These are phyloP conservation scores for Cactoblastis cactorum DNA, from an alignment of 2,888 invertebrate genomes.

Conservation along the genomic window DNA sequence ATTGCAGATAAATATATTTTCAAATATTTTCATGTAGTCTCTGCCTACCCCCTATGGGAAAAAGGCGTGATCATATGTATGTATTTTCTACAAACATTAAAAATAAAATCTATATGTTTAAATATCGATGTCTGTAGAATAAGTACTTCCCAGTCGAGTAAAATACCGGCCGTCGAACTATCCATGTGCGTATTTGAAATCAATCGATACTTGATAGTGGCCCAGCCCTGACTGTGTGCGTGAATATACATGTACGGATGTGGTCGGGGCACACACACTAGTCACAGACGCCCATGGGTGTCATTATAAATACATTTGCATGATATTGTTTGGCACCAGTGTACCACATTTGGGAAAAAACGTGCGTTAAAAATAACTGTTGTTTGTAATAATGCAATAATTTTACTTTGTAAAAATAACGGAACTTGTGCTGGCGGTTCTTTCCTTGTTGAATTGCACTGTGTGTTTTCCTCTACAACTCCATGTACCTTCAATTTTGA, in stretches of 20 bases:
- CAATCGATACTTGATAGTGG: constrained; percentile 60
- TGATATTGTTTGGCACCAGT: constrained; percentile 22
- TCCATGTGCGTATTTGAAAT: constrained; percentile 48
- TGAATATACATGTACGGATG: constrained; percentile 52
- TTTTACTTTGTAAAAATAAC: neutral
- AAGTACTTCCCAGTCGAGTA: neutral
- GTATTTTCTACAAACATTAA: too few relatives aligned
- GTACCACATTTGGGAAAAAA: constrained; percentile 19
- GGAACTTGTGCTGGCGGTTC: neutral
- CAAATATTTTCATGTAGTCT: too few relatives aligned
- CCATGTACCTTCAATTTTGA: too few relatives aligned
- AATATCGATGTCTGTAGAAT: too few relatives aligned
- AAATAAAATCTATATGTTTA: too few relatives aligned
- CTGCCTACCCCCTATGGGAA: too few relatives aligned
- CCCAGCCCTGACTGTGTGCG: constrained; percentile 31
- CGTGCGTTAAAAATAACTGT: constrained; percentile 17
- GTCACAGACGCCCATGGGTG: constrained; percentile 27
- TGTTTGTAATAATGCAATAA: neutral
- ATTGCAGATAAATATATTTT: too few relatives aligned
- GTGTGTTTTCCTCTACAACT: neutral
- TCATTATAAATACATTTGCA: constrained; percentile 13
- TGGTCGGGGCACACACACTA: constrained; percentile 36
- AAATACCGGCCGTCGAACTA: neutral
- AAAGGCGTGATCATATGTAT: too few relatives aligned
- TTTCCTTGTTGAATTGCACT: neutral